Evolutionary conservation across 1,140 invertebrate species (phyloP).

Genomic region (Drosophila bocqueti): DNA sequence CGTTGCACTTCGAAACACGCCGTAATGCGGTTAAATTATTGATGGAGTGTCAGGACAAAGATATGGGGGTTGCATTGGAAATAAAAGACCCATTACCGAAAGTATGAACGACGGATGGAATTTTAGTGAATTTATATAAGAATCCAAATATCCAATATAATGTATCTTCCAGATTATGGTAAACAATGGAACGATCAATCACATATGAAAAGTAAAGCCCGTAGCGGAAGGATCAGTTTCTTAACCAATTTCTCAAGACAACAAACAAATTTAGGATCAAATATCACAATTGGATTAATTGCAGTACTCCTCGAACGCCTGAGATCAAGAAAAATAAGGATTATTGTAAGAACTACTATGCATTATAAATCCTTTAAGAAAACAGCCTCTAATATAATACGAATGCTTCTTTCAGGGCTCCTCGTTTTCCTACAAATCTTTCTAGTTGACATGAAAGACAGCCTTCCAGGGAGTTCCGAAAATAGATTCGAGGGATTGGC

Average conservation of each 20-base stretch:
- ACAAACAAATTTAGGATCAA: neutral
- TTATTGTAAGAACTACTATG: no score
- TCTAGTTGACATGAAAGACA: conserved; percentile 22
- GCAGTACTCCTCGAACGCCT: neutral
- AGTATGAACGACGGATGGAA: neutral
- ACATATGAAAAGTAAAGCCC: neutral
- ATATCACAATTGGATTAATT: neutral
- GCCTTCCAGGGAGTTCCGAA: conserved; percentile 37
- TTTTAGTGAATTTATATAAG: neutral
- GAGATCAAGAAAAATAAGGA: neutral
- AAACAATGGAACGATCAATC: conserved; percentile 22
- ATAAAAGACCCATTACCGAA: conserved; percentile 13
- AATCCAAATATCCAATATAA: conserved; percentile 4
- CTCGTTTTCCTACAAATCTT: conserved; percentile 5
- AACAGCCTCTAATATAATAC: no score
- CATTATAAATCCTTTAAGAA: neutral
- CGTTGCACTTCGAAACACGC: conserved; percentile 16
- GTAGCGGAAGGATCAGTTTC: neutral
- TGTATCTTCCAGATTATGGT: neutral
- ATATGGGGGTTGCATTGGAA: conserved; percentile 20
- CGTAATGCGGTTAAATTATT: conserved; percentile 56
- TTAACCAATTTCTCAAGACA: neutral
- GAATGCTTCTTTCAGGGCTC: neutral
- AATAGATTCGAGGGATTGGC: conserved; percentile 50
- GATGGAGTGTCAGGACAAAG: conserved; percentile 47